Percentiles rank a stretch among this genome's conserved stretches.
These are phyloP conservation scores for Synergus japonicus DNA, from an alignment of 2,888 invertebrate genomes.

Conservation along the genomic window DNA sequence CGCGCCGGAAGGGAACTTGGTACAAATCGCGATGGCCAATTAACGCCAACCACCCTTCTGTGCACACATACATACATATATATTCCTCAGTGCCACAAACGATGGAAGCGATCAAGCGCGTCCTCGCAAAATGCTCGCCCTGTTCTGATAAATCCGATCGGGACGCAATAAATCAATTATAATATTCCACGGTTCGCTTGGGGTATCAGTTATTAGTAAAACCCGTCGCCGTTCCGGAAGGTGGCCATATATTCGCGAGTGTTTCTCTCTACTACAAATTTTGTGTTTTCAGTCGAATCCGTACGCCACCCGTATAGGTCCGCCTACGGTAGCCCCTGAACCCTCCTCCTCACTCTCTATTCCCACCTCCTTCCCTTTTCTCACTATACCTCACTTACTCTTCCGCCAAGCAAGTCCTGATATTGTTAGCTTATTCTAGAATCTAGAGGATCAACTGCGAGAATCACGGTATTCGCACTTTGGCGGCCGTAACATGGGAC, in stretches of 20 bases:
- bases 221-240: constrained; percentile 75
- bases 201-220: constrained; percentile 77
- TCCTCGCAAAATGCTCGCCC: constrained; percentile 61
- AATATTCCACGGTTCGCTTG: constrained; percentile 77
- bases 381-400: constrained; percentile 50
- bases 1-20: background rate
- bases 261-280: constrained; percentile 71
- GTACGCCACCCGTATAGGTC: constrained; percentile 34
- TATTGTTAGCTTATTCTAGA: constrained; percentile 50
- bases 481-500: constrained; percentile 55
- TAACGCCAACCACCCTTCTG: background rate
- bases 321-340: constrained; percentile 44
- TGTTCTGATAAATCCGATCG: constrained; percentile 74
- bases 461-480: constrained; percentile 54
- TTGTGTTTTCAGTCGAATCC: constrained; percentile 52
- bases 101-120: constrained; percentile 58
- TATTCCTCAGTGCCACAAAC: background rate
- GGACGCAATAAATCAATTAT: constrained; percentile 77
- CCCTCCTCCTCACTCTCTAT: constrained; percentile 44
- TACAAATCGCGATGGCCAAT: background rate
- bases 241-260: constrained; percentile 73
- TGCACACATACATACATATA: background rate
- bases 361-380: constrained; percentile 50
- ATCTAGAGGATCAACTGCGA: constrained; percentile 53
- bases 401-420: constrained; percentile 49